Percentiles rank a stretch among this genome's conserved stretches.
Conservation (phyloP, 2,113 vertebrate species). For the Onychorhynchus coronatus region DNA sequence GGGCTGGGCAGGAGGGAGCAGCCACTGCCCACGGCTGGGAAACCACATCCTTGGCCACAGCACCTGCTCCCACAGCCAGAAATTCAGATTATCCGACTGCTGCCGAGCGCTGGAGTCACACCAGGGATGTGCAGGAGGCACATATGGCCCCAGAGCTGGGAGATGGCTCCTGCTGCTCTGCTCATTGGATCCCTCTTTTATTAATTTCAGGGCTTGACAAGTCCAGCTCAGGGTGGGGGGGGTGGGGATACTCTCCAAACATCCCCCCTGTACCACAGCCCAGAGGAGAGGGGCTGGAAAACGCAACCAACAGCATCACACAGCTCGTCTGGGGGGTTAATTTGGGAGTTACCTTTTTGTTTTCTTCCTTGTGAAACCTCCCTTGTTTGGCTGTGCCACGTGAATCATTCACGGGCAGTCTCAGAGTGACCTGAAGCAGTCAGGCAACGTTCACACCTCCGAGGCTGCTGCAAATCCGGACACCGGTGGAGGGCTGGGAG, state of each 20-base stretch:
- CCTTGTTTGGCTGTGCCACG: background rate
- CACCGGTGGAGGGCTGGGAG: background rate
- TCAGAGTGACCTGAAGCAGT: background rate
- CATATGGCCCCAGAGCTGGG: background rate
- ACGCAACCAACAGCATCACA: background rate
- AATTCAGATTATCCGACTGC: conserved; percentile 33
- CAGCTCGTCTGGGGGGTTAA: background rate
- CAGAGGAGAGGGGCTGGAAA: background rate
- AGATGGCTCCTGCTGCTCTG: background rate
- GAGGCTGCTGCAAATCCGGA: background rate
- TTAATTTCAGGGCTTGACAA: background rate
- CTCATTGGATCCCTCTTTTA: background rate
- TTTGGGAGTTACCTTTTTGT: background rate
- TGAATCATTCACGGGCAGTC: background rate
- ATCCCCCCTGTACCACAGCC: background rate
- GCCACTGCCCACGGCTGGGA: background rate
- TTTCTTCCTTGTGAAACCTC: background rate
- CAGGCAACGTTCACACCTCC: background rate
- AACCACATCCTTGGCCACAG: background rate
- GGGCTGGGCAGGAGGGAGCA: background rate
- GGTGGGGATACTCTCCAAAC: background rate
- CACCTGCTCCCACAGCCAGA: background rate
- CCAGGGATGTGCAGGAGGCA: background rate
- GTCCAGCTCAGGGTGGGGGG: background rate
- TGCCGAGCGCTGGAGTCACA: background rate